Evolutionary conservation across 2,797 vertebrate genomes (phyloP), one percentile per base, ranked within the genome.

Genomic region (Triplophysa bombifrons): DNA sequence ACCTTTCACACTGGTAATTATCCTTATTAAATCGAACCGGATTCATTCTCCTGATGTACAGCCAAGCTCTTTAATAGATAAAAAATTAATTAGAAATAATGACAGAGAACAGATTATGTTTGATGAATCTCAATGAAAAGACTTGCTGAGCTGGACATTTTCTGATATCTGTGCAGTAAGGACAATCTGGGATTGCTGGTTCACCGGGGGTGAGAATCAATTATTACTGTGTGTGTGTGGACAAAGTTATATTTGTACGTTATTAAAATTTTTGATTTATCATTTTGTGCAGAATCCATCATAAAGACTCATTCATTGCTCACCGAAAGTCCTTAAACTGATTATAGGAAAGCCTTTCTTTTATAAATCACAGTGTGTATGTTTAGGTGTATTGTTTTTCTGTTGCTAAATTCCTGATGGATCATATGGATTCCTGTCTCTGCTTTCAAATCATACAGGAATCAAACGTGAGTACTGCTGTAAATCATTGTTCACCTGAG

Each of bases 1-100:
- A 78, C 80, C 78, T 84, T 82, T 85, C 78, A 82, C 53, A 72
- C 75, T 77, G 70, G 55, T 80, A 84, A 85, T 84, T 69, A 85
- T 55, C 73, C 71, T 77, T 50, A 77, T 78, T 80, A 78, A 85
- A 80, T 56, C 46, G 30, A 75, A 80, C 27, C 19, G 38, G 72
- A 67, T 80, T 82, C 51, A 25, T 70, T 80, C 68, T 66, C 51
- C 55, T 72, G 56, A 63, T 58, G 68, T 72, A 74, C 69, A 76
- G 73, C 63, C 78, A 60, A 63, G 41, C 34, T 34, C 75, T 82
- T 76, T 72, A 17, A n/a, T 51, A 80, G 68, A 71, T 70, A 61
- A 66, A 80, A 76, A 82, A 80, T 64, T 51, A 73, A 79, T 79
- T 76, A 76, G 74, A 73, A 81, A 73, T 34, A 70, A 64, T 17